phyloP scores from a whole-genome alignment of 2,888 invertebrate genomes.

The Agonopterix alstromeriana region DNA sequence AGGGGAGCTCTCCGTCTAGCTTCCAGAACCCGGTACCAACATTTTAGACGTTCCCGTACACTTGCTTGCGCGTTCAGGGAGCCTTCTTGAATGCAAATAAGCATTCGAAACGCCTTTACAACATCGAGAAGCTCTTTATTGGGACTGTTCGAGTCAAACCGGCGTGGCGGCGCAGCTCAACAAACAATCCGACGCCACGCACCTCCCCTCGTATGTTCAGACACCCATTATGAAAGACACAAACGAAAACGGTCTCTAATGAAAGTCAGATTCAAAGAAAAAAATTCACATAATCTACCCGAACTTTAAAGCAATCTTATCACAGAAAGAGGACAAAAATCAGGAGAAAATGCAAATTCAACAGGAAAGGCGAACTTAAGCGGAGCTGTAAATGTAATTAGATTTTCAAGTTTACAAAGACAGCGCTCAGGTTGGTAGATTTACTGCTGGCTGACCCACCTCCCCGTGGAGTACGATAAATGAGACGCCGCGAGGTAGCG shows the following conservation, averaged over 20 bases:
- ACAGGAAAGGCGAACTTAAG: conserved; percentile 61
- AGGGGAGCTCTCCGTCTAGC: conserved; percentile 63
- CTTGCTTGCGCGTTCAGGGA: conserved; percentile 61
- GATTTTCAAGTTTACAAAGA: conserved; percentile 75
- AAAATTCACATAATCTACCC: conserved; percentile 5
- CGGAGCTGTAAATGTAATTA: conserved; percentile 74
- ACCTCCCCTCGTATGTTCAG: conserved; percentile 27
- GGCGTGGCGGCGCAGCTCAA: conserved; percentile 31
- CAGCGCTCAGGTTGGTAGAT: conserved; percentile 73
- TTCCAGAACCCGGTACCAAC: conserved; percentile 41
- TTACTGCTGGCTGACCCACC: conserved; percentile 72
- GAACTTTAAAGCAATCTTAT: conserved; percentile 38
- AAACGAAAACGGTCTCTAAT: conserved; percentile 11
- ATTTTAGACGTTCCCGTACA: conserved; percentile 51
- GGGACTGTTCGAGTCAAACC: conserved; percentile 58
- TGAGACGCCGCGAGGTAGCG: conserved; percentile 70
- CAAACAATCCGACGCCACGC: conserved; percentile 17
- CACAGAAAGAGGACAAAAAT: conserved; percentile 47
- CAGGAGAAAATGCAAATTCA: conserved; percentile 64
- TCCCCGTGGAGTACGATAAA: conserved; percentile 68
- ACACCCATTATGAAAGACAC: conserved; percentile 1
- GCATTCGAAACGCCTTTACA: conserved; percentile 70
- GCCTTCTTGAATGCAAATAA: conserved; percentile 74
- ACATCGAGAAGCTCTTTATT: conserved; percentile 68
- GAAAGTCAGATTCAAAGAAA: conserved; percentile 23